Base-by-base conservation (phyloP, 2,797 vertebrate species). In the Chromis chromis region DNA sequence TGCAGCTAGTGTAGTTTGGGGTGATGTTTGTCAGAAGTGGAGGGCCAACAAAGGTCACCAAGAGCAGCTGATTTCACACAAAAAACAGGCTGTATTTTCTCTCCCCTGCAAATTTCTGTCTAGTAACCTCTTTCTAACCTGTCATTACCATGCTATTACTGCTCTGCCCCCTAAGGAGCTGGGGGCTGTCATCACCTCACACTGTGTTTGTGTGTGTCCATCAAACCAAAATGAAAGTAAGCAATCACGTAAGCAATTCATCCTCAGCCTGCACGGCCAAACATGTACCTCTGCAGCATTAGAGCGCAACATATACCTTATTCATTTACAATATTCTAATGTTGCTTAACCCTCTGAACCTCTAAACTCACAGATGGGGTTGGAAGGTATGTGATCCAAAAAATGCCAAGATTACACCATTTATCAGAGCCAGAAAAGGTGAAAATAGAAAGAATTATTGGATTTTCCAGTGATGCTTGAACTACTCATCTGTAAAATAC, bases 81-180 rank as follows among this genome's bases (percentile, higher is more conserved):
- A 87, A 72, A 72, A 62, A 44, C 4, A 52, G 4, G 4, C 4
- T 25, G 10, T 36, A 70, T 66, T 68, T 66, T 69, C 55, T 60
- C 36, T 59, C 28, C 64, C 44, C 33, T 75, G 52, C 62, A 85
- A 44, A 84, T 81, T 70, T 67, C 31, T 33, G 28, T 52, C 64
- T 40, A 65, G 65, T 62, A 81, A 79, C 82, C 62, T 71, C 58
- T 54, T 46, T 67, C 59, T 66, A 77, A 85, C 75, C 67, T 71
- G 79, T 85, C 80, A 83, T 91, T 85, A 89, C 48, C 54, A 60
- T 22, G 22, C 65, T 61, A 74, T 86, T 81, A 88, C 76, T 65
- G 49, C 67, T 49, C 33, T 31, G 58, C 60, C 31, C 48, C 57
- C 25, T 49, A 4, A 54, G 59, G 55, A 68, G 27, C 49, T 14